Evolutionary conservation across 2,113 vertebrate genomes (phyloP).

Genomic region (Pao palembangensis): DNA sequence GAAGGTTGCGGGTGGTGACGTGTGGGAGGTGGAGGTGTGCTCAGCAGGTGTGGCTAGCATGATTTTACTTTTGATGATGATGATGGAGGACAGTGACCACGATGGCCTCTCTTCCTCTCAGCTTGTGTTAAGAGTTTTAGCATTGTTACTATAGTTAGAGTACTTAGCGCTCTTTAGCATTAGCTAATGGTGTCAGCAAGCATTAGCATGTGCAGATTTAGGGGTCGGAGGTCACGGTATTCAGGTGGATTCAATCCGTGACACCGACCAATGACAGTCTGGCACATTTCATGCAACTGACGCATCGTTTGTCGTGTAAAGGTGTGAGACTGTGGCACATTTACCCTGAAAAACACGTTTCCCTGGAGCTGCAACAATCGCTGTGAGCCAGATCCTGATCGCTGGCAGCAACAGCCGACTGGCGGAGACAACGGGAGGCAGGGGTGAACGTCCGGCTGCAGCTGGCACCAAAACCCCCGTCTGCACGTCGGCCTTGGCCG

Average conservation of each 20-base stretch:
- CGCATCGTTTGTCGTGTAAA: too few relatives aligned
- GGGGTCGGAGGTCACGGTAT: conserved; percentile 20
- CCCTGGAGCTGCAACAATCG: too few relatives aligned
- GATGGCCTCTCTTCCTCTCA: conserved; percentile 4
- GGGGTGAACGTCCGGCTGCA: too few relatives aligned
- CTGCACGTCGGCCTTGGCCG: too few relatives aligned
- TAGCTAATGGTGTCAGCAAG: conserved; percentile 27
- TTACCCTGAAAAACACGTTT: too few relatives aligned
- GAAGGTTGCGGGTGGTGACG: too few relatives aligned
- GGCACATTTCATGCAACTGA: background rate
- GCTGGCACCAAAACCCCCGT: too few relatives aligned
- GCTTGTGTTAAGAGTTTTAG: conserved; percentile 19
- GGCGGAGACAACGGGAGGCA: too few relatives aligned
- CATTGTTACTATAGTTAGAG: conserved; percentile 26
- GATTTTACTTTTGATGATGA: conserved; percentile 3
- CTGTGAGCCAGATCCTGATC: too few relatives aligned
- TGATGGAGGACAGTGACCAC: background rate
- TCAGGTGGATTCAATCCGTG: conserved; percentile 2
- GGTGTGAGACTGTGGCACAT: too few relatives aligned
- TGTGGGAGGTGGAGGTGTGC: background rate
- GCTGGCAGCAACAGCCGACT: too few relatives aligned
- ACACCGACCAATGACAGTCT: too few relatives aligned
- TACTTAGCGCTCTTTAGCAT: conserved; percentile 24
- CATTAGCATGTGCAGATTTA: conserved; percentile 10
- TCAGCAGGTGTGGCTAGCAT: background rate